Evolutionary conservation across 2,888 invertebrate species (phyloP).

Genomic region (Nymphalis urticae): DNA sequence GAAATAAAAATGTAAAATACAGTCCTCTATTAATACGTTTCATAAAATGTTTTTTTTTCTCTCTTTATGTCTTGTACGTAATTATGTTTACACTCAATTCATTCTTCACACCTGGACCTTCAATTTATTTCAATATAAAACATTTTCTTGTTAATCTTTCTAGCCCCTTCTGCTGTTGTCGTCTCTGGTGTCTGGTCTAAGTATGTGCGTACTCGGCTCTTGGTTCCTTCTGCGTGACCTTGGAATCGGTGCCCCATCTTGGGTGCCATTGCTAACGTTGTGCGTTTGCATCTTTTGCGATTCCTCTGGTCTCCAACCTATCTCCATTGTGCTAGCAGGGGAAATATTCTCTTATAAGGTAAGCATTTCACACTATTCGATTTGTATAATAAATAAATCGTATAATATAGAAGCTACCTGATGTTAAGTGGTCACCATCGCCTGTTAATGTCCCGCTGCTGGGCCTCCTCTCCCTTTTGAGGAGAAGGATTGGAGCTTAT

Average conservation of each 20-base stretch:
- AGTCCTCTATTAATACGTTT: background rate
- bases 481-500: too few species aligned
- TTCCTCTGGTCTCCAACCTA: constrained; percentile 75
- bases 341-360: constrained; percentile 80
- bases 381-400: too few species aligned
- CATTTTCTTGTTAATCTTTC: constrained; percentile 31
- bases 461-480: too few species aligned
- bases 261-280: constrained; percentile 75
- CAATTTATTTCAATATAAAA: too few species aligned
- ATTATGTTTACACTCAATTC: too few species aligned
- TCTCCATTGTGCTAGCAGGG: constrained; percentile 73
- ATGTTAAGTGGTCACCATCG: too few species aligned
- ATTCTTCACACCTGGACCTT: too few species aligned
- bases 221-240: constrained; percentile 64
- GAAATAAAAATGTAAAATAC: background rate
- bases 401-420: too few species aligned
- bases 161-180: constrained; percentile 63
- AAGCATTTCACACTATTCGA: constrained; percentile 10
- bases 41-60: background rate
- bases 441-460: too few species aligned
- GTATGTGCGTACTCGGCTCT: constrained; percentile 65
- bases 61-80: too few species aligned
- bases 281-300: constrained; percentile 78
- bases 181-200: constrained; percentile 62
- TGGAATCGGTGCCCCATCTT: constrained; percentile 57